Percentiles rank a stretch among this genome's conserved stretches.
Conservation (phyloP, 2,113 vertebrate genomes). For the Machaerirhynchus nigripectus region DNA sequence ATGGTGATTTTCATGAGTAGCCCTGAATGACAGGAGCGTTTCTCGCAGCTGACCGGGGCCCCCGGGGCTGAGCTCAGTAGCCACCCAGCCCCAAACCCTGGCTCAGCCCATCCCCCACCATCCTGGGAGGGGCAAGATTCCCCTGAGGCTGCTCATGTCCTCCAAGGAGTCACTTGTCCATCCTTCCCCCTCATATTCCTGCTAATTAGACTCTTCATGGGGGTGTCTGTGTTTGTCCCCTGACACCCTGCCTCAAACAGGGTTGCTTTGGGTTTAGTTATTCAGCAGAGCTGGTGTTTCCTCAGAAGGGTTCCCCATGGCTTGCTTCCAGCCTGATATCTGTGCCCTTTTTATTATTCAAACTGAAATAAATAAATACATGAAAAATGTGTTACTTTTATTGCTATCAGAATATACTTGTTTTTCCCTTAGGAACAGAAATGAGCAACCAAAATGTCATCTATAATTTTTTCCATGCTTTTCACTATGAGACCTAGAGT, state of each 20-base stretch:
- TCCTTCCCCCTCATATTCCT: neutral
- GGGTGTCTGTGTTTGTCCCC: neutral
- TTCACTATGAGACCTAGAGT: neutral
- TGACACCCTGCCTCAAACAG: neutral
- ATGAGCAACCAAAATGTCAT: neutral
- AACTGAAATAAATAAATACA: neutral
- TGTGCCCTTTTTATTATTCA: neutral
- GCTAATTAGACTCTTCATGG: accelerated
- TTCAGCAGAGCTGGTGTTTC: neutral
- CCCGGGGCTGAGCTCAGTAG: neutral
- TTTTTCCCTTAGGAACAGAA: neutral
- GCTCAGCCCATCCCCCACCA: neutral
- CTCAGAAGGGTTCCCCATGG: neutral
- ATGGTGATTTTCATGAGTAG: neutral
- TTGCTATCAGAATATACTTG: neutral
- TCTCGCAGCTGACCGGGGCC: neutral
- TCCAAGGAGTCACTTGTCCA: accelerated
- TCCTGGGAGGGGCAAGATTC: neutral
- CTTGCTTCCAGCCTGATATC: neutral
- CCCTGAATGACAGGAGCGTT: neutral
- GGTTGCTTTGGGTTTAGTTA: neutral
- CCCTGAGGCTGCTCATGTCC: neutral
- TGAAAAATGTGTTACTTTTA: neutral
- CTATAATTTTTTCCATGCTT: neutral
- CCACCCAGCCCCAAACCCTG: neutral